Conservation (phyloP, 2,113 vertebrate genomes). For the Cyrtonyx montezumae region DNA sequence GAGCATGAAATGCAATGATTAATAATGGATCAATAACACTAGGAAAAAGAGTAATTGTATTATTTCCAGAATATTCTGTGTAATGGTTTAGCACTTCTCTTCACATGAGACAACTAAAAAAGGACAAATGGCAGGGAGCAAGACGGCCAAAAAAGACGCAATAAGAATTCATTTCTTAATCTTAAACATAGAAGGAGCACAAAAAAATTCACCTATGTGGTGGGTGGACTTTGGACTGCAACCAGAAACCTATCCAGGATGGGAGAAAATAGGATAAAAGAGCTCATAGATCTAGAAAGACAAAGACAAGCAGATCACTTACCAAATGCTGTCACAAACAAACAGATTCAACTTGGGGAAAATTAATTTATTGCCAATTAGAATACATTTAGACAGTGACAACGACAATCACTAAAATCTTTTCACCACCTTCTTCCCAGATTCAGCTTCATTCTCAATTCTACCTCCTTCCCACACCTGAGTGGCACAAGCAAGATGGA, state of each 20-base stretch:
- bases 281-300: accelerated
- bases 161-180: background rate
- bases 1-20: background rate
- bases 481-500: background rate
- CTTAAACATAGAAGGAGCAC: background rate
- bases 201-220: background rate
- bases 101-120: background rate
- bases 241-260: background rate
- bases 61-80: background rate
- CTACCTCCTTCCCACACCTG: accelerated
- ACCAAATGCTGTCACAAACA: accelerated
- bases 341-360: background rate
- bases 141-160: background rate
- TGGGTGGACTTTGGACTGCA: background rate
- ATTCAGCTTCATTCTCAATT: accelerated
- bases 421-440: background rate
- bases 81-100: background rate
- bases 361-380: background rate
- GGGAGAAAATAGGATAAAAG: accelerated
- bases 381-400: background rate
- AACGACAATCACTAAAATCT: background rate
- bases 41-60: background rate
- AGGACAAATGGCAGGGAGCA: background rate
- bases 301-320: background rate
- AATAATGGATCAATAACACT: background rate